Conservation (phyloP, 1,140 invertebrate species). For the Radopholus similis region DNA sequence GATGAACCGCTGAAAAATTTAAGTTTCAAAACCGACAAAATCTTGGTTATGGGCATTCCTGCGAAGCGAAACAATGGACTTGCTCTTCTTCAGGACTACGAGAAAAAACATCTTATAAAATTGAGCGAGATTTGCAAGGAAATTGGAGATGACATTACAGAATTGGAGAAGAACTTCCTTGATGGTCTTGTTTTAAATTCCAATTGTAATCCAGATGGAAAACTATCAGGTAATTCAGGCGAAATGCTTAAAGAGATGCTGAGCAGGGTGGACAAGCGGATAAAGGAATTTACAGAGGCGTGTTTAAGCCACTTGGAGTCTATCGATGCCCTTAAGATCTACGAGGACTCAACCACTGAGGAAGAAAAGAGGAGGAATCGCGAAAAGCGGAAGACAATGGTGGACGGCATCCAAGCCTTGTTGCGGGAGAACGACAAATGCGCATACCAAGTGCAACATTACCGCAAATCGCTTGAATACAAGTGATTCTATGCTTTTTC, state of each 20-base stretch:
- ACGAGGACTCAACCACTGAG: slow-evolving; percentile 26
- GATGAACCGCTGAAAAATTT: slow-evolving; percentile 18
- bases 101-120: slow-evolving; percentile 25
- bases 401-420: slow-evolving; percentile 33
- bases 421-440: slow-evolving; percentile 35
- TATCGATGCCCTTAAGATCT: slow-evolving; percentile 36
- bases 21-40: slow-evolving; percentile 22
- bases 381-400: slow-evolving; percentile 31
- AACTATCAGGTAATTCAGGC: slow-evolving; percentile 18
- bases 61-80: neutral
- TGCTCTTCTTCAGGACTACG: slow-evolving; percentile 22
- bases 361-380: slow-evolving; percentile 39
- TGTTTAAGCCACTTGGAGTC: slow-evolving; percentile 25
- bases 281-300: slow-evolving; percentile 33
- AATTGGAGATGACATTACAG: slow-evolving; percentile 20
- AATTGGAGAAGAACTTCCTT: slow-evolving; percentile 27
- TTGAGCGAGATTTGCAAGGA: slow-evolving; percentile 4
- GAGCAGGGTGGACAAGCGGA: slow-evolving; percentile 30
- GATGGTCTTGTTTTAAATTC: slow-evolving; percentile 18
- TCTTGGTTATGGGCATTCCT: slow-evolving; percentile 20
- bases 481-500: neutral
- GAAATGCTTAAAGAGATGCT: slow-evolving; percentile 36
- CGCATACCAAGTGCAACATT: slow-evolving; percentile 9
- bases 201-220: neutral
- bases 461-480: slow-evolving; percentile 8